These are phyloP conservation scores for Rhagoletis pomonella DNA, from an alignment of 1,140 invertebrate species.

Conservation along the genomic window DNA sequence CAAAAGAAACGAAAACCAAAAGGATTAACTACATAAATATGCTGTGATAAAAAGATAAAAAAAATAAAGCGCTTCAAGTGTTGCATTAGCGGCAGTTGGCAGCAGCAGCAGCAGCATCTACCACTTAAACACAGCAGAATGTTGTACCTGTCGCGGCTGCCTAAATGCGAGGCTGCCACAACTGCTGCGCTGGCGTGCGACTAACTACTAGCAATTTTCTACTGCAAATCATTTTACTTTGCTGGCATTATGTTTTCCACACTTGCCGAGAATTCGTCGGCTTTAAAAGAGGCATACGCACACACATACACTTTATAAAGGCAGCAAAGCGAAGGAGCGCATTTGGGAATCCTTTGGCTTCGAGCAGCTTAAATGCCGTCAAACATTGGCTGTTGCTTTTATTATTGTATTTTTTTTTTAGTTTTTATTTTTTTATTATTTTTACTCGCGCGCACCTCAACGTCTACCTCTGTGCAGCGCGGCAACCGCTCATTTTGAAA, in stretches of 20 bases:
- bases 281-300: too few species aligned
- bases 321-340: background rate
- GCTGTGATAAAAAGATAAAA: slow-evolving; percentile 17
- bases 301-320: background rate
- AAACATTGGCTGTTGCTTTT: background rate
- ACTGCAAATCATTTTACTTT: slow-evolving; percentile 44
- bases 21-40: background rate
- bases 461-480: background rate
- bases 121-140: background rate
- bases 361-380: background rate
- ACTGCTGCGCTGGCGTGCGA: background rate
- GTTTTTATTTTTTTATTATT: background rate
- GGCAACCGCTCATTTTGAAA: background rate
- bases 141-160: background rate
- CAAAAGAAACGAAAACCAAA: background rate
- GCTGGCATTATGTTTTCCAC: slow-evolving; percentile 26
- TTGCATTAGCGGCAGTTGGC: background rate
- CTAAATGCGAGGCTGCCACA: background rate
- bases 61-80: background rate
- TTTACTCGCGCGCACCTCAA: background rate
- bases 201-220: slow-evolving; percentile 45
- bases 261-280: background rate
- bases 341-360: background rate
- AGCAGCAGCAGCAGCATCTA: background rate
- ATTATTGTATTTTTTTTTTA: background rate